Evolutionary conservation across 2,888 invertebrate genomes (phyloP), one percentile per base, ranked within the genome.

Genomic region (Elgonia sp.): DNA sequence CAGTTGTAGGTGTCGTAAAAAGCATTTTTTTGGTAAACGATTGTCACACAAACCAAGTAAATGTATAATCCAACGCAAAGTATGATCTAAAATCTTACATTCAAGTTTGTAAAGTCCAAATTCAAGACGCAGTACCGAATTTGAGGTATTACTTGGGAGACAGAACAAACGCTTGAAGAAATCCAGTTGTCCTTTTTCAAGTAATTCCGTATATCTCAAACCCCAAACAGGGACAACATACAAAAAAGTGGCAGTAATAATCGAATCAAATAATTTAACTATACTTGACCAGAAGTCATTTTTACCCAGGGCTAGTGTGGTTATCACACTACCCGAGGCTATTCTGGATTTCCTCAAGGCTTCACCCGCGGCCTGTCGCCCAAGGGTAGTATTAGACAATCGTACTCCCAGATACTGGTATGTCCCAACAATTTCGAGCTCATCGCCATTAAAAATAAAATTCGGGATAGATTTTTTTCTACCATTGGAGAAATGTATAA

Each of bases 151-250:
- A 10, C 18, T 67, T 39, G 65, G 65, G n/a, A 67, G 65, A 7
- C 16, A 8, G 16, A 18, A n/a, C 14, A 40, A 18, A 9, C 46
- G 12, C 40, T 69, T 69, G 9, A 69, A 69, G 16, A 69, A 69
- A 46, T 46, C n/a, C 14, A 69, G 46, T 21, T 42, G 67, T 20
- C 46, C 67, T 46, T 69, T 46, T 21, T 69, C 67, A 18, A 69
- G 50, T 18, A 50, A 46, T 18, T 69, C 46, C 16, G 29, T 10
- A 46, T 69, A 69, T 20, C 67, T 37, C 14, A 69, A 14, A 20
- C 67, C 67, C 67, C 67, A 69, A 2, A 46, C 21, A 5, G 67
- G 46, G 10, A 46, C 46, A 3, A 20, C 50, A 21, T 69, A 69
- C n/a, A 69, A 39, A 12, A 69, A 14, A 1, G 50, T 50, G 21